Evolutionary conservation across 2,888 invertebrate species (phyloP).

Genomic region (Entomobrya multifasciata): DNA sequence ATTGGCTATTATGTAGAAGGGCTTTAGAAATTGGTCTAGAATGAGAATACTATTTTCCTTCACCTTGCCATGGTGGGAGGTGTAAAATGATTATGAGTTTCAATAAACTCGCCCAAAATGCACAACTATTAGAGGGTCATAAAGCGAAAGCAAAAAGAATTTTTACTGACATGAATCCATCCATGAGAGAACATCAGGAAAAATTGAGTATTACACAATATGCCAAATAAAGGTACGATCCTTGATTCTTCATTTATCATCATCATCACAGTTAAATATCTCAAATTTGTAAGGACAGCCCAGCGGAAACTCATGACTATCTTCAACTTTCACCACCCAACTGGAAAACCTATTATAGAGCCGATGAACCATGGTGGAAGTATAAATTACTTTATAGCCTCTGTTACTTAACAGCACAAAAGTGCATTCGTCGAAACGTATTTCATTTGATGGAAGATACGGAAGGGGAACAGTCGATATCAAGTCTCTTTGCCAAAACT

Average conservation of each 20-base stretch:
- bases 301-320: too few species aligned
- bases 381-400: too few species aligned
- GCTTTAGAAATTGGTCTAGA: too few species aligned
- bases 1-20: too few species aligned
- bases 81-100: too few species aligned
- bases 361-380: not conserved
- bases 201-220: slow-evolving; percentile 8
- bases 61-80: too few species aligned
- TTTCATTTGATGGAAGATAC: slow-evolving; percentile 28
- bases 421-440: slow-evolving; percentile 11
- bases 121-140: not conserved
- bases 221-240: too few species aligned
- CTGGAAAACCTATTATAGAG: not conserved
- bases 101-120: not conserved
- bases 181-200: slow-evolving; percentile 4
- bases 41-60: too few species aligned
- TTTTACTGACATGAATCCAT: too few species aligned
- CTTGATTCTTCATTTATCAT: too few species aligned
- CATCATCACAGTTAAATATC: too few species aligned
- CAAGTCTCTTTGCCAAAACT: slow-evolving; percentile 34
- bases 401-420: not conserved
- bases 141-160: not conserved
- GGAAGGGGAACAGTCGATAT: slow-evolving; percentile 6
- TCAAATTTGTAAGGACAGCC: too few species aligned
- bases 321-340: not conserved